These are phyloP conservation scores for Sorex fumeus DNA, from an alignment of 2,113 vertebrate species.

Conservation along the genomic window DNA sequence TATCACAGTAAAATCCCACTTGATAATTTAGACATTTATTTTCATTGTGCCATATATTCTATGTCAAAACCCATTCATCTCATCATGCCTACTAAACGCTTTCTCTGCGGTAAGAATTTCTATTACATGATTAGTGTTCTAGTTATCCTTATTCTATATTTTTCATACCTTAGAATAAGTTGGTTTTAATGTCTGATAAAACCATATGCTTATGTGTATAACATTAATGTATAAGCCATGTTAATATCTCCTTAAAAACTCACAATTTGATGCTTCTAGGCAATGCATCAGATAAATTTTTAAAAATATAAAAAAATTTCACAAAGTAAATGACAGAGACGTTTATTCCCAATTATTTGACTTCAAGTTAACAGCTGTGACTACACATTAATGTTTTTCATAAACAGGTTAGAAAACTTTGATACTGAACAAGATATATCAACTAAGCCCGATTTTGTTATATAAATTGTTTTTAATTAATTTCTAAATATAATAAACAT, in stretches of 20 bases:
- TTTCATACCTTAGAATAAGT: background rate
- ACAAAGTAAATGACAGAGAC: background rate
- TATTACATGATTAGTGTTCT: background rate
- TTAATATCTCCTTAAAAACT: background rate
- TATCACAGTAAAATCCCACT: background rate
- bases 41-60: background rate
- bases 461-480: background rate
- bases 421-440: accelerated
- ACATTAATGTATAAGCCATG: background rate
- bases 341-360: background rate
- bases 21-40: background rate
- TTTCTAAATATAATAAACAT: background rate
- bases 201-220: background rate
- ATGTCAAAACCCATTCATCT: background rate
- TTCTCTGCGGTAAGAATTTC: background rate
- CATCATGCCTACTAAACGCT: background rate
- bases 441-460: background rate
- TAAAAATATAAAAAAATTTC: background rate
- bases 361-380: background rate
- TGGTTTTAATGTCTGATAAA: background rate
- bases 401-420: background rate
- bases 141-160: background rate
- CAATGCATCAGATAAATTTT: background rate
- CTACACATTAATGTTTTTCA: background rate
- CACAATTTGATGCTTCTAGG: background rate